These are phyloP conservation scores for Takifugu flavidus DNA, from an alignment of 2,113 vertebrate species.

Conservation along the genomic window DNA sequence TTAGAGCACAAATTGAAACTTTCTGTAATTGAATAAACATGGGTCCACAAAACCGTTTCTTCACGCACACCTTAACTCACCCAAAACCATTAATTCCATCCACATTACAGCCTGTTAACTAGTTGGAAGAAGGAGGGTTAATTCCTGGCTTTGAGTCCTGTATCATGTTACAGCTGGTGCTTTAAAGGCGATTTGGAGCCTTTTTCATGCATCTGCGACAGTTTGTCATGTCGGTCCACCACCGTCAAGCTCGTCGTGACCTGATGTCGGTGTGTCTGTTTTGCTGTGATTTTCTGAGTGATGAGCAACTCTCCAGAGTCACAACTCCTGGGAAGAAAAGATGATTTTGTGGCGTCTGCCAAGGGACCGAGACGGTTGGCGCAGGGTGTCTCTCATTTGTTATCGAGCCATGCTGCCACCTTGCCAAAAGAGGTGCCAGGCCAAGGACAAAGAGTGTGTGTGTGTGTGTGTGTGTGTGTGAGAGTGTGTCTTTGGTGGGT, in stretches of 20 bases:
- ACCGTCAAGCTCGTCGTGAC: constrained; percentile 25
- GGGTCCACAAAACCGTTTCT: too few relatives aligned
- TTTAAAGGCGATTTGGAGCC: constrained; percentile 9
- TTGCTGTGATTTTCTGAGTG: constrained; percentile 63
- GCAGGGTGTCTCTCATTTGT: constrained; percentile 71
- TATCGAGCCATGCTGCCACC: constrained; percentile 62
- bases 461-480: constrained; percentile 20
- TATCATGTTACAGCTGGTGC: neutral
- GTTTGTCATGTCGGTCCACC: constrained; percentile 24
- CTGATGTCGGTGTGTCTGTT: constrained; percentile 40
- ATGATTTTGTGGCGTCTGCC: constrained; percentile 66
- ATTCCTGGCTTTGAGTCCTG: too few relatives aligned
- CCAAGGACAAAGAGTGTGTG: constrained; percentile 70
- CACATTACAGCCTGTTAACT: too few relatives aligned
- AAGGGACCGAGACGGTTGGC: constrained; percentile 69
- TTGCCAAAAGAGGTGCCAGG: constrained; percentile 73
- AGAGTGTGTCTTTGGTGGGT: constrained; percentile 11
- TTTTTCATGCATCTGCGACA: constrained; percentile 4
- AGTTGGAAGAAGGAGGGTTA: neutral
- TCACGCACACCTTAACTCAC: too few relatives aligned
- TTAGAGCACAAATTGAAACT: neutral
- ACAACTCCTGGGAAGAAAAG: constrained; percentile 69
- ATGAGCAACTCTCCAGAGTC: constrained; percentile 63
- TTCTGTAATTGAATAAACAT: neutral
- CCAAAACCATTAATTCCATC: too few relatives aligned